Evolutionary conservation across 2,797 vertebrate genomes (phyloP).

Genomic region (Nothura maculosa): DNA sequence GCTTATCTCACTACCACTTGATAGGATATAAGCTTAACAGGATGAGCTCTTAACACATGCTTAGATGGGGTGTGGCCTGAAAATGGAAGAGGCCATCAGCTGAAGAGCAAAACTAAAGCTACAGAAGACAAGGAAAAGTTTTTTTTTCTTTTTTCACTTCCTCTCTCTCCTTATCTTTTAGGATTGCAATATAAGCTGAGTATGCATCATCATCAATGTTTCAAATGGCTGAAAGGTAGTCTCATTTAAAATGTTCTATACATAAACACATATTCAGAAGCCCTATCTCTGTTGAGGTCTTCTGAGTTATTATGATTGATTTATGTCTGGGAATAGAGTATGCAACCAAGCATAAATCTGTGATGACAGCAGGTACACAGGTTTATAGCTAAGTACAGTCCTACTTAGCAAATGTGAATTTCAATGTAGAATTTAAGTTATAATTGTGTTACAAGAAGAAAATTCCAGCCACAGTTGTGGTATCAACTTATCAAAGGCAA

Average conservation of each 20-base stretch:
- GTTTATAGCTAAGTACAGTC: neutral
- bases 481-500: too few relatives aligned
- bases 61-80: neutral
- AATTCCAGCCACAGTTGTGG: neutral
- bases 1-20: neutral
- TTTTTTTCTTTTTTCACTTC: neutral
- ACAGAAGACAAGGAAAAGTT: neutral
- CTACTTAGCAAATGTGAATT: neutral
- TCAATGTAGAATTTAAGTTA: neutral
- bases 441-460: neutral
- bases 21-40: neutral
- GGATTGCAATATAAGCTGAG: neutral
- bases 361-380: neutral
- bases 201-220: neutral
- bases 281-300: neutral
- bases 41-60: neutral
- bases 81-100: neutral
- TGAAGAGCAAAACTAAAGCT: neutral
- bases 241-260: neutral
- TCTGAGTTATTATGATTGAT: neutral
- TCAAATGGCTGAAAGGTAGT: neutral
- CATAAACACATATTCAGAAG: fast-evolving
- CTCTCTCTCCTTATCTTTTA: neutral
- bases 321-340: neutral
- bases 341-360: neutral